These are phyloP conservation scores for Loxodonta africana DNA, from an alignment of 2,113 vertebrate genomes.

Conservation along the genomic window DNA sequence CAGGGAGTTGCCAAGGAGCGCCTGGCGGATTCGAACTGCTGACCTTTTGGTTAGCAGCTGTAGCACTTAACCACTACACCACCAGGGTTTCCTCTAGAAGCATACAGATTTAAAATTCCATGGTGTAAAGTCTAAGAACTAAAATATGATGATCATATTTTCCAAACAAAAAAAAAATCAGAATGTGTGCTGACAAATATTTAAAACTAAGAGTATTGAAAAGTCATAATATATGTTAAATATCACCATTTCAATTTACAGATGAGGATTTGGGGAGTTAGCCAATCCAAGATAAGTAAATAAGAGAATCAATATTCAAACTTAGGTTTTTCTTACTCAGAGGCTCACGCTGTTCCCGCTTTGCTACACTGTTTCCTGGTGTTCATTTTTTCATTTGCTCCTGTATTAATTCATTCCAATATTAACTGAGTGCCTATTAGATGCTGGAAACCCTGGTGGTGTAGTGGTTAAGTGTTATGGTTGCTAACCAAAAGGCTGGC, in stretches of 20 bases:
- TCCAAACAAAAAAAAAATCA: too few relatives aligned
- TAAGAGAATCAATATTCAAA: conserved; percentile 30
- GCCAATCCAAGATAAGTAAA: background rate
- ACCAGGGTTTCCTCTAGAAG: too few relatives aligned
- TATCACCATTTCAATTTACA: conserved; percentile 28
- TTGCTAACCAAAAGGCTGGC: too few relatives aligned
- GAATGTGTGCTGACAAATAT: too few relatives aligned
- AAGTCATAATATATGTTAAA: background rate
- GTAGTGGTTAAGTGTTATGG: too few relatives aligned
- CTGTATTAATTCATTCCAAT: background rate
- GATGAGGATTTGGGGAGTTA: background rate
- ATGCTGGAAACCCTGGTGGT: background rate
- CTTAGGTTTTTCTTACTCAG: conserved; percentile 14
- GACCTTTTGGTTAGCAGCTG: too few relatives aligned
- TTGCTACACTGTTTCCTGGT: conserved; percentile 16
- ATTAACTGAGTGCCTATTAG: background rate
- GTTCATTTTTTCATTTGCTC: background rate
- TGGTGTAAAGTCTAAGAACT: too few relatives aligned
- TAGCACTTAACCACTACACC: too few relatives aligned
- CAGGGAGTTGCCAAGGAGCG: too few relatives aligned
- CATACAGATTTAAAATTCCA: too few relatives aligned
- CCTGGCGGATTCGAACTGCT: too few relatives aligned
- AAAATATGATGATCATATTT: too few relatives aligned
- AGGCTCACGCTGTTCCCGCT: background rate
- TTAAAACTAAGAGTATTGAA: conserved; percentile 2